phyloP scores from a whole-genome alignment of 1,140 invertebrate genomes.

The Drosophila subobscura region DNA sequence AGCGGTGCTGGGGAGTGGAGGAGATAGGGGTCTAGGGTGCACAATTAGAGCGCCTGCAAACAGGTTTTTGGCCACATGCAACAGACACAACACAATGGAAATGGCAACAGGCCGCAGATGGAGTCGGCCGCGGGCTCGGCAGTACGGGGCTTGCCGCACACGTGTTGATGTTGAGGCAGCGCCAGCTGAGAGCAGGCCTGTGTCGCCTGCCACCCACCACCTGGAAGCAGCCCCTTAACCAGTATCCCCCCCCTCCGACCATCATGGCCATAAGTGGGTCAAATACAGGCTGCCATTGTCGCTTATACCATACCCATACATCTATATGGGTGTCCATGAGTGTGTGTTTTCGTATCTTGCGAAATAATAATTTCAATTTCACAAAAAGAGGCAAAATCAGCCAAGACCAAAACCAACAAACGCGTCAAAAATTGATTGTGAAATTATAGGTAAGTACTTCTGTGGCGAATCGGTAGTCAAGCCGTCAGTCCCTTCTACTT shows the following conservation, averaged over 20 bases:
- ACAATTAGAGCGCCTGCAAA: slow-evolving; percentile 74
- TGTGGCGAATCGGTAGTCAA: slow-evolving; percentile 12
- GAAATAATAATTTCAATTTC: slow-evolving; percentile 80
- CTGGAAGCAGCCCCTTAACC: slow-evolving; percentile 27
- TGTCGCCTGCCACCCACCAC: slow-evolving; percentile 35
- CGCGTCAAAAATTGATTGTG: slow-evolving; percentile 62
- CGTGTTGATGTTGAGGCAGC: slow-evolving; percentile 48
- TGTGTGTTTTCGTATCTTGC: slow-evolving; percentile 49
- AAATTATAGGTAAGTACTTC: slow-evolving; percentile 63
- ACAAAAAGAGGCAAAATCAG: slow-evolving; percentile 58
- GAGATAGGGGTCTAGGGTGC: slow-evolving; percentile 7
- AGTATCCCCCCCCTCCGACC: slow-evolving; percentile 6
- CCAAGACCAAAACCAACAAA: slow-evolving; percentile 49
- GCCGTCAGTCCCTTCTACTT: too few relatives aligned
- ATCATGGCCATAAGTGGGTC: slow-evolving; percentile 58
- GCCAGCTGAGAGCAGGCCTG: slow-evolving; percentile 61
- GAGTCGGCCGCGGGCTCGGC: too few relatives aligned
- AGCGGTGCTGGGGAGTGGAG: background rate
- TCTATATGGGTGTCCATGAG: slow-evolving; percentile 16
- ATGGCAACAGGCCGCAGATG: slow-evolving; percentile 29
- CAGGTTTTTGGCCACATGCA: slow-evolving; percentile 60
- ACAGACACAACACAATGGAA: slow-evolving; percentile 24
- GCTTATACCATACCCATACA: slow-evolving; percentile 26
- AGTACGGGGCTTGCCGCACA: slow-evolving; percentile 55
- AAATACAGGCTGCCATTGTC: slow-evolving; percentile 78